Base-by-base conservation (phyloP, 2,113 vertebrate species). In the Serinus canaria region DNA sequence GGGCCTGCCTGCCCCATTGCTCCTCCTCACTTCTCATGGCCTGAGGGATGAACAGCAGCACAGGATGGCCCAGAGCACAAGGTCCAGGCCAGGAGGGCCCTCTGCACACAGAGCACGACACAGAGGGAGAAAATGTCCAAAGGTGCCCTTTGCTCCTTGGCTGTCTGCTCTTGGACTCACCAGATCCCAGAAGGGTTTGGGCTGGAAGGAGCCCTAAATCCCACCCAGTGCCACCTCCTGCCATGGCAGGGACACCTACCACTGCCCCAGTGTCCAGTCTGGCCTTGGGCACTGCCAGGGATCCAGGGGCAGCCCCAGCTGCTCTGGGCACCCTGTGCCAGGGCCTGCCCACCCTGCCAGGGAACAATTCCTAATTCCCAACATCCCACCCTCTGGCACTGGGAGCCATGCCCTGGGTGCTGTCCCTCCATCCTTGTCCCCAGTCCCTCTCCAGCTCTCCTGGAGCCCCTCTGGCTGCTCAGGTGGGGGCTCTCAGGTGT, bases 121-220 rank as follows among this genome's bases (percentile, higher is more conserved):
- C 0, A 1, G 30, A 11, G 78, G 14, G 17, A 63, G 15, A 74
- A 63, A 31, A 44, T 31, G 6, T 53, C 41, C 59, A 37, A 37
- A 49, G 0, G 1, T 22, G 27, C 4, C 39, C 20, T 14, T 43
- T 39, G 55, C 4, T 58, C 20, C 13, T 33, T 73, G 39, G 12
- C 10, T 41, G 31, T n/a, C 23, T 66, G 17, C 13, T 70, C 31
- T 47, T 30, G n/a, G 22, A 52, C 4, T 24, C 44, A 59, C 15
- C 44, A 23, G 28, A 30, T 52, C 28, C 15, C 46, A 18, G 46
- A 75, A 1, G 4, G 18, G 19, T 44, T 52, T 59, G 59, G 12
- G 6, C 23, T 39, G 52, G 8, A 10, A 50, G 19, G 4, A 2
- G 2, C 28, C 23, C 8, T 7, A 81, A 46, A 39, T 1, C 19